These are phyloP conservation scores for Chamaea fasciata DNA, from an alignment of 2,113 vertebrate genomes.

Conservation along the genomic window DNA sequence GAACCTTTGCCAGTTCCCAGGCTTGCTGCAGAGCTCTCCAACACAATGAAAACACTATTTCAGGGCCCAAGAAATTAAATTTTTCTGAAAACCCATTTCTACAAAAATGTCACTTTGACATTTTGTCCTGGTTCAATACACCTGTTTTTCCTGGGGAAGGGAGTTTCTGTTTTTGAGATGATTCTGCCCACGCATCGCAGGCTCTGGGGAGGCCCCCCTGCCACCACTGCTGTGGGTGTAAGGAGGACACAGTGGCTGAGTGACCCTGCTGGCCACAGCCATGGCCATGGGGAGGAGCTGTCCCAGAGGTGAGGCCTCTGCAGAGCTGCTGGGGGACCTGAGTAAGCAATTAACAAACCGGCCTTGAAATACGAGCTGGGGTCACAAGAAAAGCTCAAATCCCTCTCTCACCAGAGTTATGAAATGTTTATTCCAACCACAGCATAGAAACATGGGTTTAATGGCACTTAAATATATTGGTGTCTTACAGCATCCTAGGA, in stretches of 20 bases:
- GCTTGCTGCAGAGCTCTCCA: background rate
- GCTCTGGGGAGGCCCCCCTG: background rate
- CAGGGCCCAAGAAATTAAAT: background rate
- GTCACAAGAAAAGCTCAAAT: background rate
- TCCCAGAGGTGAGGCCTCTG: background rate
- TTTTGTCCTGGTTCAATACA: background rate
- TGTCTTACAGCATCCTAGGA: background rate
- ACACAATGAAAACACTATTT: background rate
- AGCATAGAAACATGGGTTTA: background rate
- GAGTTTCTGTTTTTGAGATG: background rate
- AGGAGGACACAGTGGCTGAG: accelerated
- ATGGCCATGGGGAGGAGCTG: background rate
- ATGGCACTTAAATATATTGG: background rate
- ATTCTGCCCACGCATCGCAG: accelerated
- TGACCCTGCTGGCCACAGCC: background rate
- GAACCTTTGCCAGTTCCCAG: background rate
- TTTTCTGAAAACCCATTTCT: conserved; percentile 25
- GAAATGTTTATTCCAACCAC: background rate
- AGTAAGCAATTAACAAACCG: background rate
- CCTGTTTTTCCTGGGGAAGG: background rate
- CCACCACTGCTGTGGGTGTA: accelerated
- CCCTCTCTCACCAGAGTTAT: background rate
- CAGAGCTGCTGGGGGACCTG: background rate
- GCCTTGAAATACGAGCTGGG: background rate
- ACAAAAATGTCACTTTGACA: background rate